Percentiles rank a stretch among this genome's conserved stretches.
Evolutionary conservation across 2,113 vertebrate species (phyloP).

Genomic region (Microtus pennsylvanicus): DNA sequence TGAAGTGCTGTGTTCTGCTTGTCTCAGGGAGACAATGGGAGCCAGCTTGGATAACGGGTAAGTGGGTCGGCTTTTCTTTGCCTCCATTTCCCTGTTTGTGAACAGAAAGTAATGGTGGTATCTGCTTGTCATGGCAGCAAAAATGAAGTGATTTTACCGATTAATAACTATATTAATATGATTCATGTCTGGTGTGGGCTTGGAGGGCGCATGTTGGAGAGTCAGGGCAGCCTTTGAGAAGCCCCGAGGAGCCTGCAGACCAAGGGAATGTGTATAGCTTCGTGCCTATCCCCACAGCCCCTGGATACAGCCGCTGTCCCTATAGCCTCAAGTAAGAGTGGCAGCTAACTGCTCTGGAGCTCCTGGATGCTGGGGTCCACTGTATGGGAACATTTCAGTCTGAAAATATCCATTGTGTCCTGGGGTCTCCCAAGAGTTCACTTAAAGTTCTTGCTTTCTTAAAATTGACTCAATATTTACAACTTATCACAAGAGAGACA

Average conservation of each 20-base stretch:
- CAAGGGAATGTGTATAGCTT: accelerated
- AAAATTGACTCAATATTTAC: neutral
- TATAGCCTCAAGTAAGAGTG: neutral
- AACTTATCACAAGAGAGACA: neutral
- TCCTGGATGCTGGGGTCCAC: neutral
- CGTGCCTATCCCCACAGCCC: neutral
- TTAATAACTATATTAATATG: neutral
- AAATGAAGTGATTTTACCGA: no score
- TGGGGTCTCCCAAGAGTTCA: neutral
- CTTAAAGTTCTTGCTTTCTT: neutral
- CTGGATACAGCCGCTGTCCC: neutral
- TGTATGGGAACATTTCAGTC: neutral
- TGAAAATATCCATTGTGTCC: neutral
- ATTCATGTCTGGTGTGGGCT: accelerated
- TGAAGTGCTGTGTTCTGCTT: neutral
- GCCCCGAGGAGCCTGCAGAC: accelerated
- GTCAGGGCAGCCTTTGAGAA: neutral
- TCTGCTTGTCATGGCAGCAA: neutral
- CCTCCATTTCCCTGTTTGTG: neutral
- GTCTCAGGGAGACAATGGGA: accelerated
- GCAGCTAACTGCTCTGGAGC: neutral
- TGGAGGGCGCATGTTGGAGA: accelerated
- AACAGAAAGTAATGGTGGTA: neutral
- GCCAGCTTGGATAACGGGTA: neutral
- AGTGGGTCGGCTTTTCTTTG: neutral